Base-by-base conservation (phyloP, 2,888 invertebrate genomes). In the Drosophila lacicola region DNA sequence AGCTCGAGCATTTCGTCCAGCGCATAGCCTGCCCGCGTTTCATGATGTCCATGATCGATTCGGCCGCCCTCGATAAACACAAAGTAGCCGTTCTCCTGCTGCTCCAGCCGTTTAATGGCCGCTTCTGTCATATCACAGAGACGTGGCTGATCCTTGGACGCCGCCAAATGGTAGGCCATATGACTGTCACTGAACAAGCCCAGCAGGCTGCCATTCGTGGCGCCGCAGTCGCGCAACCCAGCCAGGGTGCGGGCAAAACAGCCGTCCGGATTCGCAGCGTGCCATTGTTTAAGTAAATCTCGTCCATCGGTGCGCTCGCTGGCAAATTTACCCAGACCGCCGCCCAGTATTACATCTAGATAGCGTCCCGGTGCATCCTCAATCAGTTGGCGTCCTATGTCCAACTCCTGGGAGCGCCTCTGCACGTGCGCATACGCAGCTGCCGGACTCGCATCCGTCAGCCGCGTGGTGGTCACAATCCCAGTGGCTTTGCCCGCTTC, bases 361-460 rank as follows among this genome's bases (percentile, higher is more conserved):
- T 95, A 93, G 25, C 93, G 93, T 0, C 97, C 97, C 44, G 96
- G 95, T 34, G 94, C 93, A 11, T 94, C 93, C 57, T 94, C 93
- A 6, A 97, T 91, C 9, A 97, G 93, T 86, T 97, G 97, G 19
- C 94, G 93, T 0, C 96, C 96, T 49, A 97, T 96, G 82, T 97
- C 97, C 64, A 92, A 93, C 91, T 97, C 96, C 95, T 96, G 96
- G 75, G 95, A 93, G 5, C 96, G 93, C 65, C 95, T 94, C 0
- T 95, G 94, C 0, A 94, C 93, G 71, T 95, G 94, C 0, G 95
- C 94, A 82, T 94, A 95, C 80, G 93, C 91, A 0, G 94, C 95
- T 0, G 95, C 95, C 0, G 97, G 96, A 2, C 96, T 96, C 0
- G 97, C 97, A 89, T 97, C 96, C 0, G 97, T 97, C 0, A 97